Percentiles rank a stretch among this genome's conserved stretches.
These are phyloP conservation scores for Myotis planiceps DNA, from an alignment of 2,797 vertebrate genomes.

Conservation along the genomic window DNA sequence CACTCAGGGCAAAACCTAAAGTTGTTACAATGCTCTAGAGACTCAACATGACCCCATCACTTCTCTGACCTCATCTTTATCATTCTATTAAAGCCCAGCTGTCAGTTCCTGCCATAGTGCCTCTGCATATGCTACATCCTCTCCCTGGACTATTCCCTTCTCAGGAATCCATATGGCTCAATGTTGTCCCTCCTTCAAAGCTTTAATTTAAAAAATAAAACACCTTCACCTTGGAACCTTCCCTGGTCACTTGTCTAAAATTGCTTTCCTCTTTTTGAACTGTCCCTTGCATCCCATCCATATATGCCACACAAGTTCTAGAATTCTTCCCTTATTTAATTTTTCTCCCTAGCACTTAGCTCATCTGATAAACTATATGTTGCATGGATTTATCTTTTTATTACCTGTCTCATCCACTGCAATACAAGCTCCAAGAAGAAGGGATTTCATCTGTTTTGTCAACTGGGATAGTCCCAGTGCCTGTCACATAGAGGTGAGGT, in stretches of 20 bases:
- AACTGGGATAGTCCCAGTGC: too few species aligned
- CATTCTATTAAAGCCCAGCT: background rate
- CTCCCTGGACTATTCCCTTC: background rate
- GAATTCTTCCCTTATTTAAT: background rate
- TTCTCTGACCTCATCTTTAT: background rate
- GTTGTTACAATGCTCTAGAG: background rate
- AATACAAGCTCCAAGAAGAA: background rate
- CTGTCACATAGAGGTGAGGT: background rate
- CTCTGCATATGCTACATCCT: background rate
- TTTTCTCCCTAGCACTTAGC: background rate
- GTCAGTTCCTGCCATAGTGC: background rate
- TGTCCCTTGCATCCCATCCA: background rate
- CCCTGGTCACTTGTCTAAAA: background rate
- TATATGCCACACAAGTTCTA: background rate
- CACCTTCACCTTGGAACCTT: background rate
- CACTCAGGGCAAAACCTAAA: background rate
- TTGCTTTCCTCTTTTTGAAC: background rate
- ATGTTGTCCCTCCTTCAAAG: background rate
- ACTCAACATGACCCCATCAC: background rate
- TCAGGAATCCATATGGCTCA: background rate
- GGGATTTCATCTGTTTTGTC: background rate
- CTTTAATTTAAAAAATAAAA: background rate
- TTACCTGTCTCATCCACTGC: background rate
- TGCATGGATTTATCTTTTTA: background rate
- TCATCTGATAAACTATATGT: background rate